These are phyloP conservation scores for Nesometra sesokonis DNA, from an alignment of 35 echinoderm and acorn worm species.

Conservation along the genomic window DNA sequence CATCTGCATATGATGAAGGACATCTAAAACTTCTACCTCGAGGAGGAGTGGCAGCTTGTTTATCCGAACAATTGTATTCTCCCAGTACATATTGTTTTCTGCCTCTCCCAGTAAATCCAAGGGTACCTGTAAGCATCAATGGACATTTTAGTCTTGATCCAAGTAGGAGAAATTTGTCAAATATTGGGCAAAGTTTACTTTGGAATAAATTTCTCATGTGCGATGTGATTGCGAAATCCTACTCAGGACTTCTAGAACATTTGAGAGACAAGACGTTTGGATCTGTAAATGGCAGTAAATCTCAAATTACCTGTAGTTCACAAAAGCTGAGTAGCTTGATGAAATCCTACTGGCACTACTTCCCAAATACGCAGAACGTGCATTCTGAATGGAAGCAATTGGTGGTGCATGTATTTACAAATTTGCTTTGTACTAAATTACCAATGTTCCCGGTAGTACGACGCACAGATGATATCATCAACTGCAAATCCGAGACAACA, in stretches of 20 bases:
- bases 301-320: not conserved
- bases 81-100: conserved; percentile 41
- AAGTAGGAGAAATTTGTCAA: conserved; percentile 17
- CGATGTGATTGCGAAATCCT: conserved; percentile 41
- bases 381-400: not conserved
- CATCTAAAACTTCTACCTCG: not conserved
- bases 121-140: conserved; percentile 57
- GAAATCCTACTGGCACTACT: not conserved
- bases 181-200: conserved; percentile 18
- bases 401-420: not conserved
- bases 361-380: not conserved
- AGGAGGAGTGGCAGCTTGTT: not conserved
- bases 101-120: conserved; percentile 34
- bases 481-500: not conserved
- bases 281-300: not conserved
- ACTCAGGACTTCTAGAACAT: conserved; percentile 14
- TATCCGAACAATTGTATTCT: not conserved
- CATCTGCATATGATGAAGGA: not conserved
- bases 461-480: not conserved
- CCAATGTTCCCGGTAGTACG: not conserved
- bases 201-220: conserved; percentile 49
- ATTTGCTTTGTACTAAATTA: not conserved
- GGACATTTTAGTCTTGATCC: conserved; percentile 47
- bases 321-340: not conserved
- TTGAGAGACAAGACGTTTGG: not conserved